Base-by-base conservation (phyloP, 2,888 invertebrate species). In the Vesta saturnalis region DNA sequence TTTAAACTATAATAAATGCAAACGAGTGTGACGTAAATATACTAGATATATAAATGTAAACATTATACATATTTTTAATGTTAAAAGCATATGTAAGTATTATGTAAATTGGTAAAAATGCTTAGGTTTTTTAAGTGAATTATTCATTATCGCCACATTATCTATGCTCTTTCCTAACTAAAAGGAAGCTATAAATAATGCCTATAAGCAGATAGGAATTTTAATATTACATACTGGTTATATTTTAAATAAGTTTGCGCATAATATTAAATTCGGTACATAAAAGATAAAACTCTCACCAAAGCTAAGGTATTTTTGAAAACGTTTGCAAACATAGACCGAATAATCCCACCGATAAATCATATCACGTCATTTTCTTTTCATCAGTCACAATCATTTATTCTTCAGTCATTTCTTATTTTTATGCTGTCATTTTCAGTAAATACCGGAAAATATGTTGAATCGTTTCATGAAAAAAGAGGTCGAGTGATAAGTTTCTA, bases 281-380 rank as follows among this genome's bases (percentile, higher is more conserved):
- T 15, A 16, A 15, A 47, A 16, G 19, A n/a, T n/a, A n/a, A n/a
- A n/a, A n/a, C n/a, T n/a, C n/a, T n/a, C n/a, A n/a, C n/a, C n/a
- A n/a, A n/a, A 12, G 12, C 18, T 12, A 52, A 39, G 21, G 18
- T n/a, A 10, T 39, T 56, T 61, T 68, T 56, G 64, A 46, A 68
- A 68, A 64, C 60, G 64, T 60, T 64, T 60, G 60, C 68, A 57
- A 60, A 59, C 59, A 21, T 39, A 49, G 39, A 71, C 75, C 67
- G 77, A 74, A 79, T 79, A 79, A 79, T 79, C 76, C n/a, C 73
- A 62, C 69, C 71, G 71, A 78, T 79, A 79, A 79, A 79, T 79
- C 79, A 79, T 76, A 71, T 74, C 67, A 57, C 58, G 67, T 63
- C 67, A 59, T 52, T 39, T 60, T 52, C 56, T 19, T 68, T 64